Percentiles rank a stretch among this genome's conserved stretches.
Conservation (phyloP, 2,113 vertebrate species). For the Gasterosteus aculeatus region DNA sequence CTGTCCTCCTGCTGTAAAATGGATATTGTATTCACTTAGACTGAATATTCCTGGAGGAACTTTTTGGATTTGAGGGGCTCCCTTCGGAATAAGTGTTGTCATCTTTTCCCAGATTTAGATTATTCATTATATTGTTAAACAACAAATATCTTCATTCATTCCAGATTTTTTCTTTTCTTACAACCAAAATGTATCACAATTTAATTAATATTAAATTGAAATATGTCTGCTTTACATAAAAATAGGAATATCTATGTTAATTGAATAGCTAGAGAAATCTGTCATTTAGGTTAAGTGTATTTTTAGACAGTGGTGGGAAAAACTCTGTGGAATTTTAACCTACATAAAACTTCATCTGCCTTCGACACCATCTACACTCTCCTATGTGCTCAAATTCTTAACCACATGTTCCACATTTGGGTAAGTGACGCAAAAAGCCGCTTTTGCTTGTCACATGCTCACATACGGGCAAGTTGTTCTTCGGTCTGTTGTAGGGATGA, state of each 20-base stretch:
- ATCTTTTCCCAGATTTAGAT: neutral
- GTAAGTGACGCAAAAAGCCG: neutral
- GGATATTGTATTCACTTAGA: conserved; percentile 74
- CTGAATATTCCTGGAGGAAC: conserved; percentile 66
- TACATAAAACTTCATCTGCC: neutral
- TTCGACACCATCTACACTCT: no score
- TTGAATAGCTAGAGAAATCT: neutral
- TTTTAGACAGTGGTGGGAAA: neutral
- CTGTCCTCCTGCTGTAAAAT: conserved; percentile 92
- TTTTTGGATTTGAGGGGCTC: conserved; percentile 39
- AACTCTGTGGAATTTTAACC: neutral
- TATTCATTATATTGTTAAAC: conserved; percentile 9
- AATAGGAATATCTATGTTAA: neutral
- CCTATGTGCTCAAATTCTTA: neutral
- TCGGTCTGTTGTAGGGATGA: conserved; percentile 10
- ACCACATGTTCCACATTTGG: neutral
- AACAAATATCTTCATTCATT: conserved; percentile 7
- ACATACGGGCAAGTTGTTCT: conserved; percentile 8
- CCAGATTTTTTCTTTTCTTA: neutral
- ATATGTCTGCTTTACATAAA: neutral
- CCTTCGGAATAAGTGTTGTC: conserved; percentile 24
- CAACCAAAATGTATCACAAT: neutral
- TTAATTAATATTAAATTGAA: no score
- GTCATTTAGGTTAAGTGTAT: neutral
- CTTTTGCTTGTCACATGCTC: neutral